Evolutionary conservation across 1,140 invertebrate genomes (phyloP), one percentile per base, ranked within the genome.

Genomic region (Bombus vancouverensis): DNA sequence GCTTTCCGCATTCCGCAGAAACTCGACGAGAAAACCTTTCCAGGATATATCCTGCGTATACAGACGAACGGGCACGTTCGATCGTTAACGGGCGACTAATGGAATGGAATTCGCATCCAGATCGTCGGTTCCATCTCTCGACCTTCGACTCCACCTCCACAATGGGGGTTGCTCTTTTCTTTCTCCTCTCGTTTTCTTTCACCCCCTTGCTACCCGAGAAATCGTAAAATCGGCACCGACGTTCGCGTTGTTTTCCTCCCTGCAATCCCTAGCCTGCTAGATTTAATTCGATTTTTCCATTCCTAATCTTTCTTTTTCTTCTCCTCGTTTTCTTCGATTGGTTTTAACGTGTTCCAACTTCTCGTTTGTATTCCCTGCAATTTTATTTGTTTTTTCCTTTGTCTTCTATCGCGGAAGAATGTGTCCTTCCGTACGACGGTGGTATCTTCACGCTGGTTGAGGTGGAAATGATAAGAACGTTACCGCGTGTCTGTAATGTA

Each of bases 21-120:
- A 22, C 71, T 42, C 71, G 37, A 68, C 44, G 75, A 62, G 82
- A 57, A 81, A 57, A 59, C 71, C 44, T 90, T 70, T 47, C 66
- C 68, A 59, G 82, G 57, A 85, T 90, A 80, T 80, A 90, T 88
- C 86, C 82, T 76, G 79, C 86, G 89, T 90, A 72, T 82, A 90
- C 79, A 83, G 77, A 53, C 77, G 84, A 79, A 66, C 78, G 78
- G 77, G 80, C 90, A 91, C 90, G 84, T 91, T 90, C 87, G 89
- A 90, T 90, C 87, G 90, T 90, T 91, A 91, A 89, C 84, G 78
- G 87, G 32, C 84, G 84, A 87, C 90, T 91, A 91, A 91, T 91
- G 90, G 90, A 91, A 90, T 90, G 87, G 87, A 91, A 91, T 88
- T 90, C 89, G 83, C 89, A 73, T 90, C 72, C 80, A 32, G 75